Evolutionary conservation across 2,888 invertebrate species (phyloP), one percentile per base, ranked within the genome.

Genomic region (Agriotes lineatus): DNA sequence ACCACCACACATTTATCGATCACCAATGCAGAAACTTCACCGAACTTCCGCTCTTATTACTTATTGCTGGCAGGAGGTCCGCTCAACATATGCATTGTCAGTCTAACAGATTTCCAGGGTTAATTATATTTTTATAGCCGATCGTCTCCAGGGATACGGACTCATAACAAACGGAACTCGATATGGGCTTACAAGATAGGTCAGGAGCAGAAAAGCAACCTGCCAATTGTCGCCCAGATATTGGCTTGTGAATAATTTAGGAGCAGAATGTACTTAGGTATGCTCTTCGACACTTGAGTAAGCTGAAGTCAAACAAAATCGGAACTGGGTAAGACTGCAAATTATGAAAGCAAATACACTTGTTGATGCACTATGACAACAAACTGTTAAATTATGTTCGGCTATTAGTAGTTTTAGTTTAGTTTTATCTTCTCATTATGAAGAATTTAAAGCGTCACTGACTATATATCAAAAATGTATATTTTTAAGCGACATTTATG

Each of bases 81-180:
- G 48, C n/a, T 3, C 12, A 48, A 48, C 12, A 30, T 52, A n/a
- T 35, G 7, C 10, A 52, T 33, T 56, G 56, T 56, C 56, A 12
- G 39, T 37, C 22, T 56, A 56, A 56, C 37, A 37, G 52, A 56
- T 56, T 37, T 20, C 20, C 39, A 19, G 56, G 18, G 1, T n/a
- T 20, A 56, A 56, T 56, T 37, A 56, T 25, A 56, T 12, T 56
- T 52, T 56, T 39, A 56, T 56, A 56, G 52, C 33, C 22, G 3
- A 4, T n/a, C n/a, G 56, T 56, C 7, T 10, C 25, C 56, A 56
- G 2, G 56, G 56, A 14, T 20, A 20, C 56, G 1, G 12, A 12
- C 12, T 56, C 22, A 56, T 56, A 56, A 56, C 56, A 56, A 20
- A 56, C 20, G n/a, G 19, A 20, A 56, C 25, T 12, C n/a, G 20